Base-by-base conservation (phyloP, 30 jellyfish, hydroid and myxozoan species). In the Morbakka virulenta region DNA sequence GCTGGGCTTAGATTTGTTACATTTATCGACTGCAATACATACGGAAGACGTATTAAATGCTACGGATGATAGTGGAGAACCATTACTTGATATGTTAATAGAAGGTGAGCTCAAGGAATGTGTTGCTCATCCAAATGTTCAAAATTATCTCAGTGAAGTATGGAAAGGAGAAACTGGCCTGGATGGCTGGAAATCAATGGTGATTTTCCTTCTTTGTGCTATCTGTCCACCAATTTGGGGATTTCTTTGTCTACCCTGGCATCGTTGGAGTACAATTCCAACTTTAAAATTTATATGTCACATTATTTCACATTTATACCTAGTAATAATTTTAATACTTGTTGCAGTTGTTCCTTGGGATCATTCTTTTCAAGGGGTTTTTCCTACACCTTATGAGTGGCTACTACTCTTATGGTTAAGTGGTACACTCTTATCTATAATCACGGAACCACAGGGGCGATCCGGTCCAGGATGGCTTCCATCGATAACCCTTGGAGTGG, bases 191-290 rank as follows among this genome's bases (percentile, higher is more conserved):
- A 24, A 79, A 41, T 17, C 89, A n/a, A 25, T 75, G 28, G 14
- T 85, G 35, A 53, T 74, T 50, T 74, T 76, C 57, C 33, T 85
- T 30, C 29, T 85, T 22, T 91, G 98, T 68, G 41, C 86, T 31
- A 57, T 92, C 31, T 62, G 67, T 32, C 99, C 99, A 47, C 99
- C 99, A 27, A 31, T 92, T n/a, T 92, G 99, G 99, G 89, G 85
- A 29, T 92, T 76, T 87, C 77, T 92, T 50, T 79, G 97, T 20
- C 61, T 85, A 77, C 96, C 96, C 20, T 79, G 69, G 47, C 95
- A 92, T 84, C 92, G 91, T 21, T 85, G 89, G 89, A 85, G 91
- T 74, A 89, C 85, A 64, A 88, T 92, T 14, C 99, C 99, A 20
- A 92, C 99, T 17, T 31, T 92, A 72, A 69, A 90, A 66, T 92